Evolutionary conservation across 53 echinoderm and acorn worm genomes (phyloP).

Genomic region (Mesocentrotus franciscanus): DNA sequence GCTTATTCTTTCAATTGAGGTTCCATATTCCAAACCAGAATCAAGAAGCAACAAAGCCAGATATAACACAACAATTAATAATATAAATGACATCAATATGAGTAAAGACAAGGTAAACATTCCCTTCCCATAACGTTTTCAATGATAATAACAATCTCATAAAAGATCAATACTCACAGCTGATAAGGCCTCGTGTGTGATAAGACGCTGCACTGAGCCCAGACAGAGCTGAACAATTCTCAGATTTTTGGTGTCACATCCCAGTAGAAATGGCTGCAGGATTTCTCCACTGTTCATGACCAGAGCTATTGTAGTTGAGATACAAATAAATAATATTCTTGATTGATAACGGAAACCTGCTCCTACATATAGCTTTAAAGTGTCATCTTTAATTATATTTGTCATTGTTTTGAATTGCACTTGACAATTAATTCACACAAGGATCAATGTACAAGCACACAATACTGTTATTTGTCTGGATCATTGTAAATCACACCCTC

Average conservation of each 20-base stretch:
- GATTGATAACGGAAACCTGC: neutral
- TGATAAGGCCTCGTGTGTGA: slow-evolving; percentile 90
- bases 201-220: slow-evolving; percentile 83
- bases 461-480: neutral
- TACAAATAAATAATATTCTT: neutral
- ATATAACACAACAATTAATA: neutral
- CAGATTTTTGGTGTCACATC: slow-evolving; percentile 96
- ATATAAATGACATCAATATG: neutral
- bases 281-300: slow-evolving; percentile 92
- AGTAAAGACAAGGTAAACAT: neutral
- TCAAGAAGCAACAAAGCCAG: neutral
- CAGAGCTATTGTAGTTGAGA: slow-evolving; percentile 67
- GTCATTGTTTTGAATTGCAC: neutral
- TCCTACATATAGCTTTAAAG: no score
- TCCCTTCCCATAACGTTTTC: neutral
- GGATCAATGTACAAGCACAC: neutral
- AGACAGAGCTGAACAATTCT: slow-evolving; percentile 92
- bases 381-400: neutral
- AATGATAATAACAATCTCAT: neutral
- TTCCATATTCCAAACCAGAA: neutral
- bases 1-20: neutral
- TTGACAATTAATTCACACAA: neutral
- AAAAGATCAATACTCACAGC: slow-evolving; percentile 41
- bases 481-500: neutral
- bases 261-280: slow-evolving; percentile 89